These are phyloP conservation scores for Ctena decussata DNA, from an alignment of 2,888 invertebrate species.

Conservation along the genomic window DNA sequence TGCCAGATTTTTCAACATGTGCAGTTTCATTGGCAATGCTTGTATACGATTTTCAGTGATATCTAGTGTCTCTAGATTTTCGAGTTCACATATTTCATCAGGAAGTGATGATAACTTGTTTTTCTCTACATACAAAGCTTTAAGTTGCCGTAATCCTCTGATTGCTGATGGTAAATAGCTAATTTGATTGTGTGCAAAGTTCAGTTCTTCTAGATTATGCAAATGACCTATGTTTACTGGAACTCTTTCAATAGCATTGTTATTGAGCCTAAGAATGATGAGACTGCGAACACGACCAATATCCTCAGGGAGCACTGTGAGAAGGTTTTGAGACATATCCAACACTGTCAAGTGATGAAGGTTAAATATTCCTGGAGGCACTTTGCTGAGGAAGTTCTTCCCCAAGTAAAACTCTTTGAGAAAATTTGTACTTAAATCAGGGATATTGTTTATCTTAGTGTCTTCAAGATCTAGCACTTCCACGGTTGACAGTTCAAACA, in stretches of 20 bases:
- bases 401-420: conserved; percentile 82
- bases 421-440: conserved; percentile 79
- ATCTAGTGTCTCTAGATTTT: conserved; percentile 84
- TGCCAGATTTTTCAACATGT: conserved; percentile 78
- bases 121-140: conserved; percentile 76
- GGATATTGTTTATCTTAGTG: conserved; percentile 86
- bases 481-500: conserved; percentile 85
- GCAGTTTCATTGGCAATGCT: conserved; percentile 82
- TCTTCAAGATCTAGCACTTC: conserved; percentile 83
- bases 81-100: conserved; percentile 82
- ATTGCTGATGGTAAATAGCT: conserved; percentile 80
- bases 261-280: conserved; percentile 73
- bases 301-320: conserved; percentile 81
- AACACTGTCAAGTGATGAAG: conserved; percentile 76
- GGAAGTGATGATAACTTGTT: conserved; percentile 82
- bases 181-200: conserved; percentile 82
- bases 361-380: conserved; percentile 79
- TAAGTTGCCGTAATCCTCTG: conserved; percentile 78
- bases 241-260: conserved; percentile 80
- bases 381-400: conserved; percentile 83
- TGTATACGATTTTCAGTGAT: conserved; percentile 82
- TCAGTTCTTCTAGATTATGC: conserved; percentile 79
- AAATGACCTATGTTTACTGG: conserved; percentile 80
- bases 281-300: conserved; percentile 80
- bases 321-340: conserved; percentile 83